phyloP scores from a whole-genome alignment of 2,888 invertebrate genomes.

The Liposcelis brunnea region DNA sequence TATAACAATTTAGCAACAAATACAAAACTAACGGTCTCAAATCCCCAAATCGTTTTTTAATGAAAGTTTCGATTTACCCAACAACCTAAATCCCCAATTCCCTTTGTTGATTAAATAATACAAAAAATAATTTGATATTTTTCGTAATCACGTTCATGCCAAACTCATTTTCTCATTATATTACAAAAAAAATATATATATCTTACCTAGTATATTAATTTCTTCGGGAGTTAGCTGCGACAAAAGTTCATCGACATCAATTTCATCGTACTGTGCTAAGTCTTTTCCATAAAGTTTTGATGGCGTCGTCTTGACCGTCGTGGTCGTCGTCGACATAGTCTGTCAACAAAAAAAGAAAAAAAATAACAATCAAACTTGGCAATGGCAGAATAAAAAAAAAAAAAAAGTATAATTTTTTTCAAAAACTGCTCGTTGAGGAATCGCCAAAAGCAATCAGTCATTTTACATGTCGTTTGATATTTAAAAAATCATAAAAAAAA shows the following conservation, averaged over 20 bases:
- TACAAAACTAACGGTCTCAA: too few species aligned
- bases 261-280: conserved; percentile 77
- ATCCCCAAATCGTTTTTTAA: too few species aligned
- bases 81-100: too few species aligned
- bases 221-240: conserved; percentile 88
- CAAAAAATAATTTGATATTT: background rate
- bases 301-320: conserved; percentile 77
- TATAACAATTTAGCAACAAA: too few species aligned
- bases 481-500: too few species aligned
- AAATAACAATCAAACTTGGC: conserved; percentile 6
- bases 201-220: conserved; percentile 50
- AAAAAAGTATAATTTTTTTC: background rate
- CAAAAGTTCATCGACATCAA: conserved; percentile 89
- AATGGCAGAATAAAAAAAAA: too few species aligned
- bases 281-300: conserved; percentile 82
- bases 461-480: too few species aligned
- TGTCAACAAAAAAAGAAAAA: conserved; percentile 32
- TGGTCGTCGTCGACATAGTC: conserved; percentile 70
- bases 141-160: background rate
- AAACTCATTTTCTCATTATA: background rate
- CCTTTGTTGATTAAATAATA: too few species aligned
- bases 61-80: too few species aligned
- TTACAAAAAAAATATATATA: background rate
- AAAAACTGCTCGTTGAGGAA: too few species aligned
- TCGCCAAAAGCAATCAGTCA: too few species aligned